Percentiles rank a stretch among this genome's conserved stretches.
phyloP scores from a whole-genome alignment of 2,113 vertebrate species.

The Hemicordylus capensis region DNA sequence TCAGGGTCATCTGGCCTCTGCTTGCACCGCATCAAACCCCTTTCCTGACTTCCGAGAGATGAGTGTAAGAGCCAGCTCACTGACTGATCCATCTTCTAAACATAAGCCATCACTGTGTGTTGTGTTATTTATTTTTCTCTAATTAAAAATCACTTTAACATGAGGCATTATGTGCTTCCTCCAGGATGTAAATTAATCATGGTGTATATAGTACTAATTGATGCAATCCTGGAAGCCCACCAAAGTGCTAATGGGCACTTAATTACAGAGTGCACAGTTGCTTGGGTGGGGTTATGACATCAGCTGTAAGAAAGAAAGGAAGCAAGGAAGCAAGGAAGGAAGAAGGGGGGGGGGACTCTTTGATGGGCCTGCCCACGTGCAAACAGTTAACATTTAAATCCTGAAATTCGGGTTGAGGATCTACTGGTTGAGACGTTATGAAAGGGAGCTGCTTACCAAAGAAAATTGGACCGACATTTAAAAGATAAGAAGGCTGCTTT shows the following conservation, averaged over 20 bases:
- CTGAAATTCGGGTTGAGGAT: neutral
- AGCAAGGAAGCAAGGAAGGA: neutral
- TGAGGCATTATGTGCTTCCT: constrained; percentile 22
- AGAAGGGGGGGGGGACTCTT: neutral
- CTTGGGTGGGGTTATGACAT: neutral
- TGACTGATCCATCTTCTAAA: neutral
- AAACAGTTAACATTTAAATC: constrained; percentile 3
- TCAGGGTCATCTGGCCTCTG: neutral
- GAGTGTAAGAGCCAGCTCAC: neutral
- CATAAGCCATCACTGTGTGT: neutral
- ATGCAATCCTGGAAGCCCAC: neutral
- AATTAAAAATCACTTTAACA: constrained; percentile 32
- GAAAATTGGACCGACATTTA: neutral
- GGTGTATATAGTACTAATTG: constrained; percentile 7
- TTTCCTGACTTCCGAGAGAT: neutral
- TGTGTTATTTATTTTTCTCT: constrained; percentile 9
- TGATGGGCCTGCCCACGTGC: neutral
- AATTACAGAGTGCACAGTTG: neutral
- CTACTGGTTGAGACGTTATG: neutral
- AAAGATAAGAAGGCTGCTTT: constrained; percentile 7
- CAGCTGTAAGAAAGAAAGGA: neutral
- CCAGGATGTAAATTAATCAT: constrained; percentile 24
- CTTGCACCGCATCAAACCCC: neutral
- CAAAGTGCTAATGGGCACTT: constrained; percentile 9
- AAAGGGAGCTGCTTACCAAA: neutral